These are phyloP conservation scores for Pituophis catenifer DNA, from an alignment of 2,113 vertebrate species.

Conservation along the genomic window DNA sequence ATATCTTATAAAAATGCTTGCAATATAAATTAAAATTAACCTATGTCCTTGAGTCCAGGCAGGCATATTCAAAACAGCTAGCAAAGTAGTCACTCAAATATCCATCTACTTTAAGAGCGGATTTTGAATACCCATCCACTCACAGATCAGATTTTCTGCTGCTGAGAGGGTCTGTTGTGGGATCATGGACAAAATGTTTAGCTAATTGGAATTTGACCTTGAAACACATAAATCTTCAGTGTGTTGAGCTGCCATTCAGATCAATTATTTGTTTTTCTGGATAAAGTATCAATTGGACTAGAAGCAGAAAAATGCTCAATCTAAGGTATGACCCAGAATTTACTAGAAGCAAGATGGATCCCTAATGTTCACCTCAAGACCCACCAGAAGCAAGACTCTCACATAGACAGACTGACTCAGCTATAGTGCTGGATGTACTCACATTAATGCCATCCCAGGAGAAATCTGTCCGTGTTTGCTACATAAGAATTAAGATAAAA, in stretches of 20 bases:
- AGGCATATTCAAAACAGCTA: neutral
- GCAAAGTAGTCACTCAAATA: neutral
- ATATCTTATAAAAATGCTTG: neutral
- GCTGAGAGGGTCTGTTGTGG: neutral
- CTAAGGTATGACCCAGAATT: neutral
- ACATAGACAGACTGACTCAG: neutral
- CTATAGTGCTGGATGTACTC: constrained; percentile 68
- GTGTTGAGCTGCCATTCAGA: neutral
- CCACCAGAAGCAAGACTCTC: neutral
- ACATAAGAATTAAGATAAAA: constrained; percentile 60
- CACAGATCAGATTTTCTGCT: neutral
- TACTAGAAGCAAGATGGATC: neutral
- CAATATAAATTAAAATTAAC: neutral
- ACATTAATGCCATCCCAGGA: constrained; percentile 99
- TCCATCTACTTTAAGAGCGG: neutral
- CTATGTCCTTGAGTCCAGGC: neutral
- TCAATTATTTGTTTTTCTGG: neutral
- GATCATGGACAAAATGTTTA: neutral
- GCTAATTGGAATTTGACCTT: neutral
- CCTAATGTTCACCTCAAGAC: neutral
- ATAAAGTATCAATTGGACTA: neutral
- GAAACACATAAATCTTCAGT: neutral
- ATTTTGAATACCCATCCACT: neutral
- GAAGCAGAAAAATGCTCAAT: neutral
- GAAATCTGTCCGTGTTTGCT: constrained; percentile 98